phyloP scores from a whole-genome alignment of 2,113 vertebrate species.

The Pholis gunnellus region DNA sequence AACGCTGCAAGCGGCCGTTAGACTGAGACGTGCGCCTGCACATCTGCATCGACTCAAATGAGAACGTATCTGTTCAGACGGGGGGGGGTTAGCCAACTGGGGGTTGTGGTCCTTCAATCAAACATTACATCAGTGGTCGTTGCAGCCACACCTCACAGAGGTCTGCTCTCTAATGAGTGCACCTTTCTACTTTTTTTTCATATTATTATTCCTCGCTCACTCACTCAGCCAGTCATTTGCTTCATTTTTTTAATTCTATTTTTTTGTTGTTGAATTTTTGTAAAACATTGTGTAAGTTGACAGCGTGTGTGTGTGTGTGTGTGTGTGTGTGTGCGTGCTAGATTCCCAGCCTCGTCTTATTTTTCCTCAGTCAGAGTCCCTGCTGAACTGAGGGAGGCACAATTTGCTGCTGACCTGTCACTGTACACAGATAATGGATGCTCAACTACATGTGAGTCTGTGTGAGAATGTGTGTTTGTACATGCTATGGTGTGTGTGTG shows the following conservation, averaged over 20 bases:
- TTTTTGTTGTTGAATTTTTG: neutral
- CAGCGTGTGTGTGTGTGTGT: constrained; percentile 2
- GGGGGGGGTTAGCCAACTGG: too few relatives aligned
- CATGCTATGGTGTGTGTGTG: constrained; percentile 5
- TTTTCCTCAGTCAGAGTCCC: constrained; percentile 65
- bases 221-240: neutral
- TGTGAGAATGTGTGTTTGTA: constrained; percentile 7
- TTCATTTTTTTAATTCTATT: neutral
- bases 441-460: constrained; percentile 35
- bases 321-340: constrained; percentile 23
- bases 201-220: neutral
- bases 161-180: too few relatives aligned
- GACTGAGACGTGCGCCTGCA: too few relatives aligned
- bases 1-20: too few relatives aligned
- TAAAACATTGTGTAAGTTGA: too few relatives aligned
- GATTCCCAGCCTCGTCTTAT: constrained; percentile 34
- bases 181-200: neutral
- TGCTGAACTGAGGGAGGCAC: constrained; percentile 71
- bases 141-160: neutral
- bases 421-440: constrained; percentile 76
- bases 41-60: too few relatives aligned
- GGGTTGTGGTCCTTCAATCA: neutral
- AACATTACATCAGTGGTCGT: neutral
- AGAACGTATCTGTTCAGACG: too few relatives aligned
- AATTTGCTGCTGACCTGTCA: constrained; percentile 79